A percentile compares a stretch with the other conserved stretches of the same genome.
Conservation (phyloP, 2,888 invertebrate genomes). For the Fragum sueziense region DNA sequence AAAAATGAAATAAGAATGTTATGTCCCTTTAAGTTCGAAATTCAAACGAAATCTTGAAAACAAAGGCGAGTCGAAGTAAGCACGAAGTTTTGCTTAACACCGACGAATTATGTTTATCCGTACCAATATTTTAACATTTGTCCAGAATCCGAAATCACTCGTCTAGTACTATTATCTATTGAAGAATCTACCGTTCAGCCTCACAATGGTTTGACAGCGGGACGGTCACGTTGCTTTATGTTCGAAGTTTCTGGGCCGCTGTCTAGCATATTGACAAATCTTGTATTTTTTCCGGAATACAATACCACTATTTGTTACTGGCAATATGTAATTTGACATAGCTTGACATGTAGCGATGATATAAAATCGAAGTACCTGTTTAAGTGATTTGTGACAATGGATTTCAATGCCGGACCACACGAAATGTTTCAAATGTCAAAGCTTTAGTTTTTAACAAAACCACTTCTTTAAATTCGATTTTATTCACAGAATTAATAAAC, state of each 20-base stretch:
- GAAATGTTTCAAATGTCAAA: neutral
- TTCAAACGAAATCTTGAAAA: too few species aligned
- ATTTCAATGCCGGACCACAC: neutral
- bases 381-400: too few species aligned
- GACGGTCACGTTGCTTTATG: conserved; percentile 8
- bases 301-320: conserved; percentile 10
- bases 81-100: too few species aligned
- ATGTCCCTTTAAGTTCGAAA: too few species aligned
- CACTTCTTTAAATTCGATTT: neutral
- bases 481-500: neutral
- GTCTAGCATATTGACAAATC: conserved; percentile 14
- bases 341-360: neutral
- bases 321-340: conserved; percentile 9
- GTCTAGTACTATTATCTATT: neutral
- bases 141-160: neutral
- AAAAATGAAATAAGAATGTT: too few species aligned
- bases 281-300: conserved; percentile 20
- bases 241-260: neutral
- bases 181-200: conserved; percentile 8
- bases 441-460: neutral
- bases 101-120: too few species aligned
- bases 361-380: too few species aligned
- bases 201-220: conserved; percentile 25
- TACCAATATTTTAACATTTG: neutral
- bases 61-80: too few species aligned